Evolutionary conservation across 2,113 vertebrate species (phyloP).

Genomic region (Pomatostomus ruficeps): DNA sequence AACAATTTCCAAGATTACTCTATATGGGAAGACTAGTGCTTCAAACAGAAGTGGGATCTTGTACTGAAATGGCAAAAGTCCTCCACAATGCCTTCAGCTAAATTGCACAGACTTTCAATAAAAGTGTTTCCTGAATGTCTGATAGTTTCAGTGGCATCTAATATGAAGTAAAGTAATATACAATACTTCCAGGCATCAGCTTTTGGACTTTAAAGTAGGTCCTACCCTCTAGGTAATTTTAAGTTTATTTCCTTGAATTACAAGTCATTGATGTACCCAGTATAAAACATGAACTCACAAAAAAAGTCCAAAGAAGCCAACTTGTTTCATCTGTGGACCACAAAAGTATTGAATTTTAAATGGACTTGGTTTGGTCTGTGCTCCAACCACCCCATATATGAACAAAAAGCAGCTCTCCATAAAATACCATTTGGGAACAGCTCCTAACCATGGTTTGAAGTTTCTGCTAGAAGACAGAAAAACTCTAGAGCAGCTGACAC

Average conservation of each 20-base stretch:
- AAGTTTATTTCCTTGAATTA: neutral
- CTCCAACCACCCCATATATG: neutral
- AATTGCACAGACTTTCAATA: neutral
- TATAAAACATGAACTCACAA: neutral
- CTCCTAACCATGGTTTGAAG: neutral
- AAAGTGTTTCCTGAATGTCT: neutral
- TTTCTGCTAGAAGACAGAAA: neutral
- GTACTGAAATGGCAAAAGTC: neutral
- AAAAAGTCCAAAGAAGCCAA: neutral
- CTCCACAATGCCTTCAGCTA: neutral
- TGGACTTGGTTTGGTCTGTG: neutral
- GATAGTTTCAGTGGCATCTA: neutral
- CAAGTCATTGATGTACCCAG: neutral
- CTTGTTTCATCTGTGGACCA: neutral
- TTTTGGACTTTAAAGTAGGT: neutral
- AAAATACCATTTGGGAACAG: neutral
- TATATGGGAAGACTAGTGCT: neutral
- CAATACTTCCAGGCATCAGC: neutral
- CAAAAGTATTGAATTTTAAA: neutral
- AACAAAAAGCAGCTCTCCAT: neutral
- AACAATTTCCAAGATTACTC: neutral
- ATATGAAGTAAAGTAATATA: neutral
- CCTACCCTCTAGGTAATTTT: neutral
- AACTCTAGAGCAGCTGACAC: neutral
- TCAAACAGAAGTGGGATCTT: neutral